phyloP scores from a whole-genome alignment of 1,140 invertebrate genomes.

The Goniozus legneri region DNA sequence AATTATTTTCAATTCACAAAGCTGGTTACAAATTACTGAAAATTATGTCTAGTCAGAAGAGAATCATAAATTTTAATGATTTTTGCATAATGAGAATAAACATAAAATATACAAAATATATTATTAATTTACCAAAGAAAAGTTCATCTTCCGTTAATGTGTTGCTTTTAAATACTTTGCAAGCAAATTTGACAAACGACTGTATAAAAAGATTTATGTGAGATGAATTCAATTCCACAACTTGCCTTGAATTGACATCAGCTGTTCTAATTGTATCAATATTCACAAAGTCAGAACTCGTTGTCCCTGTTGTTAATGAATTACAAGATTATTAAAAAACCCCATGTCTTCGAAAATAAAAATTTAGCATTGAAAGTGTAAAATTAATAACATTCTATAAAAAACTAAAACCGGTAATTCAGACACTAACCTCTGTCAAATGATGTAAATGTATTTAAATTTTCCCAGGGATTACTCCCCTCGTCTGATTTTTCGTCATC shows the following conservation, averaged over 20 bases:
- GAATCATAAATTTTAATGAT: conserved; percentile 2
- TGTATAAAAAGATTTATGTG: conserved; percentile 61
- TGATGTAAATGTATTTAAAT: conserved; percentile 8
- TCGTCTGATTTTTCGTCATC: background rate
- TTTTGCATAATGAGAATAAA: conserved; percentile 9
- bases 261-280: conserved; percentile 2
- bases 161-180: conserved; percentile 59
- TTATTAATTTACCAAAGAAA: conserved; percentile 50
- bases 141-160: conserved; percentile 54
- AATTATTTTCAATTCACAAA: conserved; percentile 64
- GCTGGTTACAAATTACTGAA: conserved; percentile 61
- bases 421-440: conserved; percentile 25
- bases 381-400: conserved; percentile 4
- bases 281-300: conserved; percentile 5
- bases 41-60: conserved; percentile 16
- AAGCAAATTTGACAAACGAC: conserved; percentile 62
- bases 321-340: background rate
- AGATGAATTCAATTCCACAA: conserved; percentile 30
- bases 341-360: background rate
- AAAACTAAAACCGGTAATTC: background rate
- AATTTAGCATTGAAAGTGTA: background rate
- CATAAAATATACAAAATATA: background rate
- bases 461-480: conserved; percentile 15
- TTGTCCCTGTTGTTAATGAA: background rate
- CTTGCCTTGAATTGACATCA: conserved; percentile 1